Base-by-base conservation (phyloP, 2,797 vertebrate genomes). In the Australoheros facetus region DNA sequence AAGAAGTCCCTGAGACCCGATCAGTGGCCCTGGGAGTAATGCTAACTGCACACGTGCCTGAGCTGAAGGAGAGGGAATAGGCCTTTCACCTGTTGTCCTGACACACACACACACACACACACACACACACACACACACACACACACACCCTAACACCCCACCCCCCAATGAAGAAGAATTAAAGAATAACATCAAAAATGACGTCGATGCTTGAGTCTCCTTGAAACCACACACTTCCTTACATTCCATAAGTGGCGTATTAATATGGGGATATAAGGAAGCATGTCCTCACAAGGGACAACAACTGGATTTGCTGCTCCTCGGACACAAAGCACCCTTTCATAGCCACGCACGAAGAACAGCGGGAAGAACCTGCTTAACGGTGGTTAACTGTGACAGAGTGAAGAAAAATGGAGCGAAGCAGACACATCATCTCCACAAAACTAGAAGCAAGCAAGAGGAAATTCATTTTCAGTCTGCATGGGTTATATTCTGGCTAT, bases 251-350 rank as follows among this genome's bases (percentile, higher is more conserved):
- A 96, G 94, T 94, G 93, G 91, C 91, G 96, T 95, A 97, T 97
- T 96, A 96, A 95, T 99, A 99, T 99, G 98, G 96, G 96, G 95
- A 99, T 99, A 99, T 99, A 99, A 98, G 98, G 98, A 99, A 99
- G 98, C 97, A 97, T 99, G 98, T 99, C 87, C 87, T 97, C 96
- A 95, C 95, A 95, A 93, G 90, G 84, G 93, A 94, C 82, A 94
- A 91, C 91, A 95, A 94, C 93, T 95, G 93, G 92, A 91, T 90
- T 73, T 72, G 7, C 75, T 62, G 81, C 88, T 87, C 80, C 77
- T 48, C 10, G 28, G 75, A 85, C 87, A 94, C 91, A 94, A 94
- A 93, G 90, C 89, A 78, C 77, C 90, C 91, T 92, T 94, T 95
- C 92, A 95, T 86, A 89, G 84, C 19, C 79, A 16, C 77, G 84